Conservation (phyloP, 2,888 invertebrate species). For the Ectemnius cavifrons region DNA sequence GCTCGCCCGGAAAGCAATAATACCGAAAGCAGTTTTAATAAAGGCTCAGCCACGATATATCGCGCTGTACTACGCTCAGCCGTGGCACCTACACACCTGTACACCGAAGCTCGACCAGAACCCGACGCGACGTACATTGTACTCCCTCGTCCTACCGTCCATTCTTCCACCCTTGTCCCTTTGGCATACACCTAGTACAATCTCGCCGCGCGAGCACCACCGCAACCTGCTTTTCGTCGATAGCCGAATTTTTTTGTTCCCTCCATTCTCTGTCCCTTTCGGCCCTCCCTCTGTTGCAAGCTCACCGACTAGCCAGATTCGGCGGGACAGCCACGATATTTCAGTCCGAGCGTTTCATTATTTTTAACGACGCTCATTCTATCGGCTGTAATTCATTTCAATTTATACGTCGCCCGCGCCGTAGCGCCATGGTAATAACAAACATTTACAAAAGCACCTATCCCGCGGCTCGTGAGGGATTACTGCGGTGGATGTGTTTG, state of each 20-base stretch:
- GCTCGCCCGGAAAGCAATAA: slow-evolving; percentile 69
- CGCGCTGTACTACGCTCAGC: slow-evolving; percentile 27
- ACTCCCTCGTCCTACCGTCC: slow-evolving; percentile 57
- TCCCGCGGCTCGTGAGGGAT: slow-evolving; percentile 33
- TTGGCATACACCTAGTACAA: slow-evolving; percentile 21
- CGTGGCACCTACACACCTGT: no score
- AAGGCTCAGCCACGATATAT: slow-evolving; percentile 68
- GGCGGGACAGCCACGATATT: slow-evolving; percentile 34
- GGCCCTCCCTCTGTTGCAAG: neutral
- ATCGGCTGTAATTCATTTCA: slow-evolving; percentile 52
- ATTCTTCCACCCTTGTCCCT: slow-evolving; percentile 52
- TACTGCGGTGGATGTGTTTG: slow-evolving; percentile 16
- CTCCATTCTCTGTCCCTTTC: slow-evolving; percentile 36
- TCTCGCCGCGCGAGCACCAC: slow-evolving; percentile 23
- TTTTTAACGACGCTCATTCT: slow-evolving; percentile 46
- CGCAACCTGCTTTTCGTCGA: slow-evolving; percentile 45
- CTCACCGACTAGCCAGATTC: slow-evolving; percentile 33
- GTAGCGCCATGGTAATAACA: slow-evolving; percentile 30
- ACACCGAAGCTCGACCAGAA: slow-evolving; percentile 26
- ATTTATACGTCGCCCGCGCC: slow-evolving; percentile 28
- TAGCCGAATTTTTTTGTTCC: slow-evolving; percentile 52
- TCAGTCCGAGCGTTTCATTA: slow-evolving; percentile 49
- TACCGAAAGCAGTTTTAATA: slow-evolving; percentile 71
- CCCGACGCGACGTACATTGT: slow-evolving; percentile 28
- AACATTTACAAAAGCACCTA: slow-evolving; percentile 21